A percentile compares a stretch with the other conserved stretches of the same genome.
Conservation (phyloP, 2,113 vertebrate species). For the Acrocephalus arundinaceus region DNA sequence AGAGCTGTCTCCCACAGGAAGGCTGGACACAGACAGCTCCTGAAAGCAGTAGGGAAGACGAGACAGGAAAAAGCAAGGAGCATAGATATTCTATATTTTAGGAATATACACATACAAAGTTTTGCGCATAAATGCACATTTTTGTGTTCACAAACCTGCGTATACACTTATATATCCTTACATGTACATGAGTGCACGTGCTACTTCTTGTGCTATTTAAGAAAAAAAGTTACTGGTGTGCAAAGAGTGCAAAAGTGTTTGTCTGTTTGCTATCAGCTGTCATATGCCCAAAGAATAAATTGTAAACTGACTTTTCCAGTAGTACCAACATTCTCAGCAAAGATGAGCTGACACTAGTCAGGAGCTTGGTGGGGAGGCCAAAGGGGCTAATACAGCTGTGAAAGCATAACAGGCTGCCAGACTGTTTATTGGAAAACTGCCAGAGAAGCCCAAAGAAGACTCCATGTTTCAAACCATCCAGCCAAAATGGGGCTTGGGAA, state of each 20-base stretch:
- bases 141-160: background rate
- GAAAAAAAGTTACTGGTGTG: background rate
- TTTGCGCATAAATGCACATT: background rate
- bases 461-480: background rate
- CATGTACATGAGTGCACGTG: no score
- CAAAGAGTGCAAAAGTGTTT: background rate
- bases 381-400: conserved; percentile 32
- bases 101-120: background rate
- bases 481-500: background rate
- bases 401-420: conserved; percentile 32
- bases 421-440: conserved; percentile 32
- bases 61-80: background rate
- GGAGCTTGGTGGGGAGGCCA: conserved; percentile 13
- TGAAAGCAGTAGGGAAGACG: background rate
- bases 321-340: background rate
- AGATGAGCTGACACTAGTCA: conserved; percentile 1
- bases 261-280: background rate
- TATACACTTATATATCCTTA: background rate
- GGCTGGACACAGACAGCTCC: background rate
- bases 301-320: conserved; percentile 26
- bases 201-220: background rate
- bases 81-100: background rate
- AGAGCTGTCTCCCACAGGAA: background rate
- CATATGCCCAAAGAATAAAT: background rate
- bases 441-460: conserved; percentile 23